phyloP scores from a whole-genome alignment of 2,113 vertebrate species.

The Hyaena hyaena region DNA sequence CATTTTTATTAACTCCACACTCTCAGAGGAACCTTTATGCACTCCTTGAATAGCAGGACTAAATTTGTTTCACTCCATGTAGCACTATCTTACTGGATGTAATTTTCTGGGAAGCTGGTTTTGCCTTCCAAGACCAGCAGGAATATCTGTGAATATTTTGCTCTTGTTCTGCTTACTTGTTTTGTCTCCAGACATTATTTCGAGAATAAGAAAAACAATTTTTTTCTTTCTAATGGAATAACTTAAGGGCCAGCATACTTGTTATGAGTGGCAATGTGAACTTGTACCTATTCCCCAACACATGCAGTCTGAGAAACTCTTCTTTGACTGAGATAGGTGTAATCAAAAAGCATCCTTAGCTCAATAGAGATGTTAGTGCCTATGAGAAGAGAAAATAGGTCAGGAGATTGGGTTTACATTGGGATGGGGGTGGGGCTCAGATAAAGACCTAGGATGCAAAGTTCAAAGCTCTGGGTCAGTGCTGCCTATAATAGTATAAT shows the following conservation, averaged over 20 bases:
- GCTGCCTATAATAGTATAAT: background rate
- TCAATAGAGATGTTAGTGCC: background rate
- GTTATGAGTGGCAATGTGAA: background rate
- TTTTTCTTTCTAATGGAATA: slow-evolving; percentile 48
- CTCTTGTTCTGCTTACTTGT: background rate
- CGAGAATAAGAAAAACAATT: slow-evolving; percentile 8
- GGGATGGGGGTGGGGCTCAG: background rate
- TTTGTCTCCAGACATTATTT: slow-evolving; percentile 8
- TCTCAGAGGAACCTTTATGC: slow-evolving; percentile 62
- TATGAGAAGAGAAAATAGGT: background rate
- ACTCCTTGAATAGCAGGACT: slow-evolving; percentile 16
- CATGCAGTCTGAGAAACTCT: background rate
- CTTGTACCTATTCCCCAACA: background rate
- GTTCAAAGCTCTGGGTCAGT: background rate
- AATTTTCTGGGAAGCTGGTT: background rate
- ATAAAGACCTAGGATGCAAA: background rate
- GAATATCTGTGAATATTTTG: slow-evolving; percentile 15
- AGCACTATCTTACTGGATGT: slow-evolving; percentile 36
- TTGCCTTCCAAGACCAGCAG: background rate
- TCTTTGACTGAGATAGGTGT: background rate
- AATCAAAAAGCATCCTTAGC: background rate
- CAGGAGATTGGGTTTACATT: background rate
- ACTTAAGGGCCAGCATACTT: slow-evolving; percentile 52
- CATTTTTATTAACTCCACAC: slow-evolving; percentile 61
- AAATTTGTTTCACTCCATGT: slow-evolving; percentile 38